Base-by-base conservation (phyloP, 2,113 vertebrate species). In the Xenopus laevis region DNA sequence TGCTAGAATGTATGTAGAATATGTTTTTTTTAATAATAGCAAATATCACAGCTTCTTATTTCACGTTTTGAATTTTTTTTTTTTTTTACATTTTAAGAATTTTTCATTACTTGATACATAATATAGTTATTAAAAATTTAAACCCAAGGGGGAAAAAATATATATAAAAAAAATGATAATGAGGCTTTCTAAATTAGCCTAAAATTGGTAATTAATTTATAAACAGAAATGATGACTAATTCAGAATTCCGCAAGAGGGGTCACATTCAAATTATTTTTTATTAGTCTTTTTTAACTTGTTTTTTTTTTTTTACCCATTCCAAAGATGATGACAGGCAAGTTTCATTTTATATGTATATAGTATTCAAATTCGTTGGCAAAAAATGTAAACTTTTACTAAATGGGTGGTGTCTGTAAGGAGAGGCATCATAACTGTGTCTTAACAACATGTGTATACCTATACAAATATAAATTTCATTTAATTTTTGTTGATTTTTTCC, bases 1-100 rank as follows among this genome's bases (percentile, higher is more conserved):
- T 94, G 93, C 90, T 96, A 94, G 91, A 91, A 89, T 92, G 88
- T 91, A 95, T 89, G 92, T 91, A 94, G 92, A 89, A 84, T 27
- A 27, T 27, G 23, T 83, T 87, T 68, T 74, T 74, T 73, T 84
- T 87, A 85, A 88, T 87, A 91, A 84, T 91, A 92, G 82, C 87
- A 88, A 91, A 87, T 93, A 40, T 94, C 94, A 95, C 95, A 88
- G 92, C 92, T 92, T 90, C 89, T 89, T 78, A 85, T 77, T 84
- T 83, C 92, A 92, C 89, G 89, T 83, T 84, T 75, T 71, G n/a
- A n/a, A n/a, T n/a, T 84, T 80, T 81, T 82, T 87, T 52, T 84
- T 86, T 85, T 88, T 85, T 87, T 4, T 13, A 1, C 5, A 16
- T 50, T 60, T 27, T 12, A 18, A 21, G 12, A 60, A 23, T 50